phyloP scores from a whole-genome alignment of 2,113 vertebrate species.

The Coracopsis vasa region DNA sequence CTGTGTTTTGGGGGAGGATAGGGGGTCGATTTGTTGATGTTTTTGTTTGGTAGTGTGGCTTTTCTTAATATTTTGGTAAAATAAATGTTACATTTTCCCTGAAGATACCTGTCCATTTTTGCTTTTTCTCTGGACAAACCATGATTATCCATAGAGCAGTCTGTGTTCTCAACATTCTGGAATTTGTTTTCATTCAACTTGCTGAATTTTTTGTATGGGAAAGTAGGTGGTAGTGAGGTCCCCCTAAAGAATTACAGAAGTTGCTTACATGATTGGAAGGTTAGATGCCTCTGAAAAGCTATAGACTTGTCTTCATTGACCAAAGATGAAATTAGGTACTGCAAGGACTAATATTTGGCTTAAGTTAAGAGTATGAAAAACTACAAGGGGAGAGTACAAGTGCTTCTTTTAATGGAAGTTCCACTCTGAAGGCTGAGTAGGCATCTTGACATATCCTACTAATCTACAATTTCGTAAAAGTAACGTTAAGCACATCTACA shows the following conservation, averaged over 20 bases:
- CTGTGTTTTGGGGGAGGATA: neutral
- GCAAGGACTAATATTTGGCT: neutral
- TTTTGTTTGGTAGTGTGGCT: neutral
- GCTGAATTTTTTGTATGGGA: neutral
- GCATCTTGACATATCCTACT: neutral
- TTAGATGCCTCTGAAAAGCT: neutral
- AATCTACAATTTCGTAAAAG: neutral
- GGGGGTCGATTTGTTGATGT: rapidly evolving
- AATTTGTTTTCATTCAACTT: neutral
- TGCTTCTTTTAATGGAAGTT: neutral
- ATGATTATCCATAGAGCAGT: neutral
- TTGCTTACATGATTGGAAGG: neutral
- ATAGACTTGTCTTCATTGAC: neutral
- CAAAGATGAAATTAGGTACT: neutral
- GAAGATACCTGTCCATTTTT: neutral
- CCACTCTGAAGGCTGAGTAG: neutral
- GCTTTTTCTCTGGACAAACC: rapidly evolving
- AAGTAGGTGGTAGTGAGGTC: rapidly evolving
- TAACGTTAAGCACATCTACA: rapidly evolving
- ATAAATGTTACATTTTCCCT: neutral
- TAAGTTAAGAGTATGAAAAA: neutral
- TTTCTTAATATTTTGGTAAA: neutral
- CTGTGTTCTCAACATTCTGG: neutral
- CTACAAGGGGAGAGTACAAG: neutral
- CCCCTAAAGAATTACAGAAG: neutral